A percentile compares a stretch with the other conserved stretches of the same genome.
These are phyloP conservation scores for Brassicogethes aeneus DNA, from an alignment of 2,888 invertebrate species.

Conservation along the genomic window DNA sequence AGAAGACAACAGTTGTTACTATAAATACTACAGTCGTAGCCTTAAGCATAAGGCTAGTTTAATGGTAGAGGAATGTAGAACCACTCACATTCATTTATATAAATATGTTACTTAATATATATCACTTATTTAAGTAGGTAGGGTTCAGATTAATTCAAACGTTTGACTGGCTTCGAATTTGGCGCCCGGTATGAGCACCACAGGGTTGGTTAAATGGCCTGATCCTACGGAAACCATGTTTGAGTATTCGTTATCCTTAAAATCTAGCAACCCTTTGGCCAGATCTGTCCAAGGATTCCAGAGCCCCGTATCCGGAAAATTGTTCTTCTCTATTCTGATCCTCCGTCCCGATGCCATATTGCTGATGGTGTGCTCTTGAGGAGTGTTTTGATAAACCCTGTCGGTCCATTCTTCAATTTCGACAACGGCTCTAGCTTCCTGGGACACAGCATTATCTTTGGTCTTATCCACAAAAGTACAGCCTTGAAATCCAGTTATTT, in stretches of 20 bases:
- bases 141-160: conserved; percentile 57
- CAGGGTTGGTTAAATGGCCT: conserved; percentile 81
- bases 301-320: conserved; percentile 92
- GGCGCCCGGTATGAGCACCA: conserved; percentile 80
- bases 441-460: conserved; percentile 75
- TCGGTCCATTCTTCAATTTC: conserved; percentile 90
- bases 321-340: conserved; percentile 89
- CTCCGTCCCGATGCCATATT: conserved; percentile 86
- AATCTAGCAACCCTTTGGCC: conserved; percentile 86
- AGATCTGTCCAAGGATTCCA: conserved; percentile 97
- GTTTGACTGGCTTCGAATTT: conserved; percentile 90
- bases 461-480: conserved; percentile 69
- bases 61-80: conserved; percentile 23
- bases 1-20: too few species aligned
- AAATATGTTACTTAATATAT: too few species aligned
- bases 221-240: conserved; percentile 96
- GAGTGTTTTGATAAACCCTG: conserved; percentile 86
- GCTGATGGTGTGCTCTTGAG: conserved; percentile 85
- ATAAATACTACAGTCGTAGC: conserved; percentile 37
- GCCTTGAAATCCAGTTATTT: conserved; percentile 87
- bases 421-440: conserved; percentile 84
- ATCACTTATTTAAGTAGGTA: conserved; percentile 9
- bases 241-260: conserved; percentile 94
- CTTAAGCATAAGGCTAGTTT: conserved; percentile 38
- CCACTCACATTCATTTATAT: conserved; percentile 4